phyloP scores from a whole-genome alignment of 2,888 invertebrate species.

The Lycaena phlaeas region DNA sequence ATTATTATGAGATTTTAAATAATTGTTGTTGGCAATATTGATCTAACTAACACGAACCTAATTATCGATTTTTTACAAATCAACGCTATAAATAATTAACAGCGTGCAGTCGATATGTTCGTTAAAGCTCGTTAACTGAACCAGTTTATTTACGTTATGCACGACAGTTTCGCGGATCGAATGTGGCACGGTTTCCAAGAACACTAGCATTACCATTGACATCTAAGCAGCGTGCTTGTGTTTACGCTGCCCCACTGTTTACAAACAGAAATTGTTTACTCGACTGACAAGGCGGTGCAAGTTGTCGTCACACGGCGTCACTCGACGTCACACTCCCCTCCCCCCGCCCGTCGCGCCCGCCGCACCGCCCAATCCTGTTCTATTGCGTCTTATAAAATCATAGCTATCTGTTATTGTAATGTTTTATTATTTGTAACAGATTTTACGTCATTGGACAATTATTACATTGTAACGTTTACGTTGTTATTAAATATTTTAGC shows the following conservation, averaged over 20 bases:
- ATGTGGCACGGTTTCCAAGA: conserved; percentile 15
- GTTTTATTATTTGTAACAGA: conserved; percentile 7
- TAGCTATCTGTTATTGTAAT: conserved; percentile 12
- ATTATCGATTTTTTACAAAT: too few relatives aligned
- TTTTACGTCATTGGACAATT: neutral
- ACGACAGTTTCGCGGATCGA: too few relatives aligned
- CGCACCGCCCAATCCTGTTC: conserved; percentile 40
- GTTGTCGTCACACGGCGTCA: conserved; percentile 29
- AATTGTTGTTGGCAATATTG: too few relatives aligned
- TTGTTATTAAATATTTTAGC: conserved; percentile 1
- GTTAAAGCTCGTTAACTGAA: too few relatives aligned
- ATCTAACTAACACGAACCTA: too few relatives aligned
- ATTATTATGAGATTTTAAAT: too few relatives aligned
- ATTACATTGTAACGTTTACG: neutral
- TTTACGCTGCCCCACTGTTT: conserved; percentile 59
- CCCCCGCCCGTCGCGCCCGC: conserved; percentile 19
- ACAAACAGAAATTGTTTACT: conserved; percentile 66
- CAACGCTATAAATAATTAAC: too few relatives aligned
- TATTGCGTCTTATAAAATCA: conserved; percentile 37
- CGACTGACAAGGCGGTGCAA: conserved; percentile 29
- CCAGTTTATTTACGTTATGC: too few relatives aligned
- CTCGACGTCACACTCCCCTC: conserved; percentile 31
- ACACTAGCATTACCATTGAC: conserved; percentile 35
- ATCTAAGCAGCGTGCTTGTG: conserved; percentile 50
- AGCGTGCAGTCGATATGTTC: too few relatives aligned